Percentiles rank a stretch among this genome's conserved stretches.
Conservation (phyloP, 1,140 invertebrate genomes). For the Ceratitis capitata region DNA sequence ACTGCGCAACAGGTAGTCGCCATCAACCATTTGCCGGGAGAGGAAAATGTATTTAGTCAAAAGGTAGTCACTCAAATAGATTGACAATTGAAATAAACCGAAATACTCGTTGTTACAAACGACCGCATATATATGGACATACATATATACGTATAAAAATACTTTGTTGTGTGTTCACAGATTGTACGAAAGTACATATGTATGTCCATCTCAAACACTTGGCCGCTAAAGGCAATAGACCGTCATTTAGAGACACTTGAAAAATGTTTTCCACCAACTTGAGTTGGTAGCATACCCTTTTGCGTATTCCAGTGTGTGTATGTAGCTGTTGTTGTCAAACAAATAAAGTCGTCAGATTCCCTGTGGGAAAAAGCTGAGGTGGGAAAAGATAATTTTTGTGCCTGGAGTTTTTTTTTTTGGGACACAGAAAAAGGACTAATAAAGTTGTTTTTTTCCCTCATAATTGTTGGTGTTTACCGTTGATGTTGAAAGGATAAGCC, state of each 20-base stretch:
- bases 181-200: not conserved
- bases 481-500: too few species aligned
- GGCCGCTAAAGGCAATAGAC: not conserved
- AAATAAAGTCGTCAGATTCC: not conserved
- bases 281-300: not conserved
- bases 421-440: too few species aligned
- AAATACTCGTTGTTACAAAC: not conserved
- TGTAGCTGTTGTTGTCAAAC: not conserved
- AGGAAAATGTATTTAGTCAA: not conserved
- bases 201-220: not conserved
- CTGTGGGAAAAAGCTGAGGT: not conserved
- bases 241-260: not conserved
- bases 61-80: not conserved
- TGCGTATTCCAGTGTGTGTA: not conserved
- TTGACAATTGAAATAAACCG: not conserved
- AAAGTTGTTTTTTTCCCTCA: too few species aligned
- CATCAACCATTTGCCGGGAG: not conserved
- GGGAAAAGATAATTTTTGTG: not conserved
- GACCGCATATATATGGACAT: not conserved
- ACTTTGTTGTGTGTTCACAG: not conserved
- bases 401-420: too few species aligned
- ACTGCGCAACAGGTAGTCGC: not conserved
- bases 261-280: not conserved
- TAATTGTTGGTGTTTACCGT: too few species aligned
- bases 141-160: too few species aligned